Evolutionary conservation across 2,113 vertebrate genomes (phyloP).

Genomic region (Pygathrix nemaeus): DNA sequence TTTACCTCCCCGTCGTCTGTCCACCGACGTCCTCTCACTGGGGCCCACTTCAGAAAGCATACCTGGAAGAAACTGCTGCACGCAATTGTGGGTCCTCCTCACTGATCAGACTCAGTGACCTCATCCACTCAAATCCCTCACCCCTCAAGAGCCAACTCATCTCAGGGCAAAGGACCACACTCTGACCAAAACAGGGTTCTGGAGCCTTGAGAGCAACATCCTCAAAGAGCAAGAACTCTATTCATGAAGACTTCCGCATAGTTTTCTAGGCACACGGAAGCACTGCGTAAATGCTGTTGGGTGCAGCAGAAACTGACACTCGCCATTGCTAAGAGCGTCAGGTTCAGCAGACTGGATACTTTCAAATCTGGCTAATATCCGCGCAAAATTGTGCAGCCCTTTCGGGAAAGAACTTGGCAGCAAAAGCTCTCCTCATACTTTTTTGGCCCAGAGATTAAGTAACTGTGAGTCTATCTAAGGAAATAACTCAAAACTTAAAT

Average conservation of each 20-base stretch:
- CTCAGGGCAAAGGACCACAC: no score
- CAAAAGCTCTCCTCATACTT: neutral
- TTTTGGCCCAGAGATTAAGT: neutral
- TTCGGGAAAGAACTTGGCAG: neutral
- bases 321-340: neutral
- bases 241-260: rapidly evolving
- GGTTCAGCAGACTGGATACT: rapidly evolving
- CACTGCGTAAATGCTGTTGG: rapidly evolving
- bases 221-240: neutral
- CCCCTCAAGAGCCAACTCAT: neutral
- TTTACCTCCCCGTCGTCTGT: rapidly evolving
- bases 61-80: rapidly evolving
- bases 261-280: neutral
- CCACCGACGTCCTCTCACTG: neutral
- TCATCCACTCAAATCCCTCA: no score
- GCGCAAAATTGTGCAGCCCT: neutral
- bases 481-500: neutral
- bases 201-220: neutral
- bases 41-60: neutral
- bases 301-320: rapidly evolving
- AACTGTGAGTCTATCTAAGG: neutral
- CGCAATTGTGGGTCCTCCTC: rapidly evolving
- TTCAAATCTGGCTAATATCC: rapidly evolving
- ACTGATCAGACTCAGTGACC: neutral
- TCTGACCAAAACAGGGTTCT: neutral